Percentiles rank a stretch among this genome's conserved stretches.
Evolutionary conservation across 1,140 invertebrate genomes (phyloP).

Genomic region (Drosophila lowei): DNA sequence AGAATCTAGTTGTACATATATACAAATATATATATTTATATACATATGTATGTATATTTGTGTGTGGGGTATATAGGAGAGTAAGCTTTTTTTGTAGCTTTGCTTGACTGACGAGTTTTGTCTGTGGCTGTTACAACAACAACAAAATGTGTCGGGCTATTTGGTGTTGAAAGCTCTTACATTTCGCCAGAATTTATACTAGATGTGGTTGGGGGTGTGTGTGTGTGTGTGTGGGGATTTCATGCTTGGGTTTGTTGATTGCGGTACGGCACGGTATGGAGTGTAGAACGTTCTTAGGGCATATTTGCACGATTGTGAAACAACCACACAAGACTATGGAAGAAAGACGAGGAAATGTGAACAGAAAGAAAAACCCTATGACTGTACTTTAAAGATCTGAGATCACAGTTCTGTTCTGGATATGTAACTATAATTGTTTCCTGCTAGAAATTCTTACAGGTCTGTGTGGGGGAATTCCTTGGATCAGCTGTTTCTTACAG

Average conservation of each 20-base stretch:
- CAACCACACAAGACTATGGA: slow-evolving; percentile 6
- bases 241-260: slow-evolving; percentile 43
- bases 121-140: slow-evolving; percentile 52
- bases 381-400: too few relatives aligned
- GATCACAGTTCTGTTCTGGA: too few relatives aligned
- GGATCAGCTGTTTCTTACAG: too few relatives aligned
- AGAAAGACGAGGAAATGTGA: slow-evolving; percentile 31
- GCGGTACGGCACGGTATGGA: slow-evolving; percentile 2
- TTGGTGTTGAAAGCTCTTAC: slow-evolving; percentile 68
- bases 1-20: slow-evolving; percentile 40
- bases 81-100: slow-evolving; percentile 52
- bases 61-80: slow-evolving; percentile 53
- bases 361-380: slow-evolving; percentile 1
- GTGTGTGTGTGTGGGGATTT: slow-evolving; percentile 24
- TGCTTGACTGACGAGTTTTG: slow-evolving; percentile 56
- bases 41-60: slow-evolving; percentile 14
- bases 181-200: slow-evolving; percentile 77
- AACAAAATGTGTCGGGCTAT: slow-evolving; percentile 44
- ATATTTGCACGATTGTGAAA: slow-evolving; percentile 53
- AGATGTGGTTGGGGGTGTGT: slow-evolving; percentile 32
- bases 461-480: too few relatives aligned
- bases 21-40: slow-evolving; percentile 3
- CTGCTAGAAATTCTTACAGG: too few relatives aligned
- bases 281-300: slow-evolving; percentile 37
- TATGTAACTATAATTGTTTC: too few relatives aligned